A percentile compares a stretch with the other conserved stretches of the same genome.
phyloP scores from a whole-genome alignment of 2,797 vertebrate species.

The Sylvilagus floridanus region DNA sequence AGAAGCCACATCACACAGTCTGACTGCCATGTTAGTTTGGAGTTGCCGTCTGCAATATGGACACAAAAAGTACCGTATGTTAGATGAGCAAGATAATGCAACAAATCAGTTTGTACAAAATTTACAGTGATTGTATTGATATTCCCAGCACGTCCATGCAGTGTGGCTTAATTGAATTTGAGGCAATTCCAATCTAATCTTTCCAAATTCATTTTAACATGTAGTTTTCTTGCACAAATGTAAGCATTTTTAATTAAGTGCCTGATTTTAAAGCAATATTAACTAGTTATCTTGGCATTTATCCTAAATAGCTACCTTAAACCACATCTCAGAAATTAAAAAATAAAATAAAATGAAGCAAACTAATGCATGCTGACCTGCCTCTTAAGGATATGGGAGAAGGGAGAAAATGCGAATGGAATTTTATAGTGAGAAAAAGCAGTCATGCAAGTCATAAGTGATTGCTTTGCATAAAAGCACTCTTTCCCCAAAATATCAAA shows the following conservation, averaged over 20 bases:
- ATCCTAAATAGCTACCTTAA: conserved; percentile 75
- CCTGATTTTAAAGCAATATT: conserved; percentile 80
- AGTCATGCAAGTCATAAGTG: conserved; percentile 64
- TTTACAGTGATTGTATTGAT: conserved; percentile 90
- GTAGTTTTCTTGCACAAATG: conserved; percentile 77
- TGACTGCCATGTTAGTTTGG: conserved; percentile 99
- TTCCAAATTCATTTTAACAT: conserved; percentile 84
- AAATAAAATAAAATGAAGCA: conserved; percentile 69
- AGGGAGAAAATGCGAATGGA: conserved; percentile 69
- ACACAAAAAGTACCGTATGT: conserved; percentile 97
- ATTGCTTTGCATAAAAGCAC: conserved; percentile 69
- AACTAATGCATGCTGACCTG: conserved; percentile 65
- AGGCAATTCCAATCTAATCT: conserved; percentile 93
- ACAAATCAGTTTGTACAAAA: conserved; percentile 90
- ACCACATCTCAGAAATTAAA: conserved; percentile 59
- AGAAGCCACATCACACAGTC: conserved; percentile 99
- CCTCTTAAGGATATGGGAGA: conserved; percentile 60
- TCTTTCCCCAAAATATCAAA: conserved; percentile 69
- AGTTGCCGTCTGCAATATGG: conserved; percentile 99
- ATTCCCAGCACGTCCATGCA: conserved; percentile 91
- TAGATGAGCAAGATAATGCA: conserved; percentile 94
- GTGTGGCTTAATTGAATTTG: conserved; percentile 89
- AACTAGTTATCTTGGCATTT: conserved; percentile 76
- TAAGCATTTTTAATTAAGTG: conserved; percentile 83
- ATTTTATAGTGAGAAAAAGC: conserved; percentile 71